Evolutionary conservation across 1,140 invertebrate genomes (phyloP).

Genomic region (Euschistus heros): DNA sequence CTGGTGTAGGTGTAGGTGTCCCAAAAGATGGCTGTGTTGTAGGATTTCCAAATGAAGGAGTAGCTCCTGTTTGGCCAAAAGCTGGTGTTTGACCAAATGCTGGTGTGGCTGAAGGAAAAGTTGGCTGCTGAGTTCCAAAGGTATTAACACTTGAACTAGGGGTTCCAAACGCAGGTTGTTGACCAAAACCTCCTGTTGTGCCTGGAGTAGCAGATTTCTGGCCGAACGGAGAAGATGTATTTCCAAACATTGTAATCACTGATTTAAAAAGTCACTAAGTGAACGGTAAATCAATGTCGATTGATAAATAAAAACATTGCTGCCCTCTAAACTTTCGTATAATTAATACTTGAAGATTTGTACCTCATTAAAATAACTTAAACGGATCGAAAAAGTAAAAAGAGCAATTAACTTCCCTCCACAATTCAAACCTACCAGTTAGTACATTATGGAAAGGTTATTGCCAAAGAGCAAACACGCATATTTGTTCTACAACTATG

Average conservation of each 20-base stretch:
- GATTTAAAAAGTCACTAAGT: too few species aligned
- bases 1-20: background rate
- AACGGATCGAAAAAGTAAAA: too few species aligned
- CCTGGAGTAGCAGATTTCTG: background rate
- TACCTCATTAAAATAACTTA: too few species aligned
- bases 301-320: too few species aligned
- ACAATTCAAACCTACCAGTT: too few species aligned
- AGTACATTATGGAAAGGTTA: too few species aligned
- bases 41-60: conserved; percentile 2
- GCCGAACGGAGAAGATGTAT: conserved; percentile 5
- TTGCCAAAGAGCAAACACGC: too few species aligned
- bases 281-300: too few species aligned
- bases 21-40: conserved; percentile 2
- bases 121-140: background rate
- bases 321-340: too few species aligned
- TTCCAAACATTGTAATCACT: background rate
- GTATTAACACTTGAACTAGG: background rate
- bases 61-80: background rate
- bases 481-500: too few species aligned
- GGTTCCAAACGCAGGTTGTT: background rate
- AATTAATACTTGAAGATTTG: too few species aligned
- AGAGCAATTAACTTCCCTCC: too few species aligned
- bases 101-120: background rate
- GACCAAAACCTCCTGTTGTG: background rate
- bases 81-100: background rate